Evolutionary conservation across 2,113 vertebrate genomes (phyloP).

Genomic region (Myrmophylax atrothorax): DNA sequence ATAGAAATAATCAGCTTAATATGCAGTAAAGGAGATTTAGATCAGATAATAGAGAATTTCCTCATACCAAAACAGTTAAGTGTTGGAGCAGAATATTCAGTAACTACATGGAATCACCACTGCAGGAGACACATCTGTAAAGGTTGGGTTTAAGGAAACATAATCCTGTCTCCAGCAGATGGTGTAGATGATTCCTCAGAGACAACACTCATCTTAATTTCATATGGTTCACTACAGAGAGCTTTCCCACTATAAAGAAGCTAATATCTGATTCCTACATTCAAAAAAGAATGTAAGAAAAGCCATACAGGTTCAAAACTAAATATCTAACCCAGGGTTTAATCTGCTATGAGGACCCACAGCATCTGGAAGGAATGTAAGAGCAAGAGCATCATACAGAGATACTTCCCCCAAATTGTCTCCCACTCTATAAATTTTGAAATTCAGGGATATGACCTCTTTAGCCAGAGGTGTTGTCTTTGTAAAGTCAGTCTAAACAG

Average conservation of each 20-base stretch:
- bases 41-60: background rate
- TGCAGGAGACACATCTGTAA: background rate
- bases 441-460: background rate
- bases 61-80: background rate
- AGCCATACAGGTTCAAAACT: background rate
- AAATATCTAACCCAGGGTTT: background rate
- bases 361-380: background rate
- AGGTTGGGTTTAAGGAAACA: background rate
- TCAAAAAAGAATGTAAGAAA: background rate
- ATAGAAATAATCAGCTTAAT: slow-evolving; percentile 25
- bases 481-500: background rate
- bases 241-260: background rate
- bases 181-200: background rate
- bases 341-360: background rate
- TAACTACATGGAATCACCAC: background rate
- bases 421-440: background rate
- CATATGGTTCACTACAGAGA: background rate
- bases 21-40: background rate
- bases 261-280: background rate
- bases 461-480: background rate
- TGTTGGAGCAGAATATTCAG: background rate
- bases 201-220: background rate
- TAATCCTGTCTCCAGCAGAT: background rate
- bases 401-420: background rate
- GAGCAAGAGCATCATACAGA: background rate